Evolutionary conservation across 2,888 invertebrate species (phyloP).

Genomic region (Ophioninae sp.): DNA sequence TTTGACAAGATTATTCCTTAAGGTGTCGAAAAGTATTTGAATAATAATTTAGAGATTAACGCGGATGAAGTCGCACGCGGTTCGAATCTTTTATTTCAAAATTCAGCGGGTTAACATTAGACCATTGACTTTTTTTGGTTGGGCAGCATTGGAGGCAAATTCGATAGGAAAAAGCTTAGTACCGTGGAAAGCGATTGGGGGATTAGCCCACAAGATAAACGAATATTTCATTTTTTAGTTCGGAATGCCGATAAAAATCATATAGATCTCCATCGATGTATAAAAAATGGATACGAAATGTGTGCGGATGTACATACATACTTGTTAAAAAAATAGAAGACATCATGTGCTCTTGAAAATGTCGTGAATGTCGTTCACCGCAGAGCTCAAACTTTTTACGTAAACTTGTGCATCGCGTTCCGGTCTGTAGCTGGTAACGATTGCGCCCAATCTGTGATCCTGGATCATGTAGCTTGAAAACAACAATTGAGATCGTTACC

Average conservation of each 20-base stretch:
- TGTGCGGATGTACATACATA: constrained; percentile 40
- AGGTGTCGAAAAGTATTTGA: too few species aligned
- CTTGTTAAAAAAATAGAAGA: constrained; percentile 38
- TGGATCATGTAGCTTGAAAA: constrained; percentile 92
- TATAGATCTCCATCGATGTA: constrained; percentile 45
- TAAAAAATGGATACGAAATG: constrained; percentile 19
- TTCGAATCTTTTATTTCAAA: too few species aligned
- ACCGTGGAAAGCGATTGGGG: too few species aligned
- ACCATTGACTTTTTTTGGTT: too few species aligned
- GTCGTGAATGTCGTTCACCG: constrained; percentile 87
- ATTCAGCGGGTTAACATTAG: too few species aligned
- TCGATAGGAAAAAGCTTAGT: too few species aligned
- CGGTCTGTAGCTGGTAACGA: constrained; percentile 90
- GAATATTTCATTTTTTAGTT: too few species aligned
- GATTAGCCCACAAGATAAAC: too few species aligned
- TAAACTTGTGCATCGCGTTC: constrained; percentile 88
- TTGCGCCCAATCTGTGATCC: constrained; percentile 90
- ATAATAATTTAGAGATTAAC: too few species aligned
- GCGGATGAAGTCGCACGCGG: too few species aligned
- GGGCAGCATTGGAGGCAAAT: too few species aligned
- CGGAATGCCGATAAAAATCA: constrained; percentile 17
- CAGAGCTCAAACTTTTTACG: constrained; percentile 86
- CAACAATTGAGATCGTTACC: constrained; percentile 1
- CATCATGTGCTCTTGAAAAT: constrained; percentile 73
- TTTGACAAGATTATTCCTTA: too few species aligned